phyloP scores from a whole-genome alignment of 1,140 invertebrate genomes.

The Venustaconcha ellipsiformis region DNA sequence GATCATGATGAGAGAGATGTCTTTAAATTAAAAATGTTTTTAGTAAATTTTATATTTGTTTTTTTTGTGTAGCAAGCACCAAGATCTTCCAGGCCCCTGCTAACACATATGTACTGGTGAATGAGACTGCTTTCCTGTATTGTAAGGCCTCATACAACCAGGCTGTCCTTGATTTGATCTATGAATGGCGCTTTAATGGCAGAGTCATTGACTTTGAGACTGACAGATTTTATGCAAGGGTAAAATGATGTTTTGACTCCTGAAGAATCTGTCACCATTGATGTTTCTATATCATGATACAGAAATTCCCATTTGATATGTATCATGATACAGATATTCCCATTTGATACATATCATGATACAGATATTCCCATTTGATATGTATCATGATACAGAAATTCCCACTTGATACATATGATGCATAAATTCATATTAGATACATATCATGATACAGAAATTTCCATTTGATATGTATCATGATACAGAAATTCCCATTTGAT shows the following conservation, averaged over 20 bases:
- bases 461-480: background rate
- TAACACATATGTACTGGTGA: conserved; percentile 26
- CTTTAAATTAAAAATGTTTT: background rate
- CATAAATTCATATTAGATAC: too few relatives aligned
- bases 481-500: too few relatives aligned
- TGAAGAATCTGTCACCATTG: background rate
- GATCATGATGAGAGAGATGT: background rate
- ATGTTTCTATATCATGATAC: background rate
- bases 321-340: background rate
- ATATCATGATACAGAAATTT: too few relatives aligned
- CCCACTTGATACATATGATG: too few relatives aligned
- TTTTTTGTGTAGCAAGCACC: conserved; percentile 31
- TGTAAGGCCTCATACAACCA: conserved; percentile 47
- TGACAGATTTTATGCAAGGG: conserved; percentile 40
- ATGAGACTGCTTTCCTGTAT: conserved; percentile 42
- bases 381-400: too few relatives aligned
- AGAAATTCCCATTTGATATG: background rate
- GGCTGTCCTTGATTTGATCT: conserved; percentile 37
- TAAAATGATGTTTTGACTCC: conserved; percentile 14
- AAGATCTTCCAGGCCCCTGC: conserved; percentile 32
- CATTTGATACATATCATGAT: too few relatives aligned
- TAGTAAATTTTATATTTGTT: background rate
- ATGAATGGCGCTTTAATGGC: conserved; percentile 47
- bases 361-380: too few relatives aligned
- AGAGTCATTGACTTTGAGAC: conserved; percentile 37